Evolutionary conservation across 1,140 invertebrate species (phyloP), one percentile per base, ranked within the genome.

Genomic region (Drosophila athabasca): DNA sequence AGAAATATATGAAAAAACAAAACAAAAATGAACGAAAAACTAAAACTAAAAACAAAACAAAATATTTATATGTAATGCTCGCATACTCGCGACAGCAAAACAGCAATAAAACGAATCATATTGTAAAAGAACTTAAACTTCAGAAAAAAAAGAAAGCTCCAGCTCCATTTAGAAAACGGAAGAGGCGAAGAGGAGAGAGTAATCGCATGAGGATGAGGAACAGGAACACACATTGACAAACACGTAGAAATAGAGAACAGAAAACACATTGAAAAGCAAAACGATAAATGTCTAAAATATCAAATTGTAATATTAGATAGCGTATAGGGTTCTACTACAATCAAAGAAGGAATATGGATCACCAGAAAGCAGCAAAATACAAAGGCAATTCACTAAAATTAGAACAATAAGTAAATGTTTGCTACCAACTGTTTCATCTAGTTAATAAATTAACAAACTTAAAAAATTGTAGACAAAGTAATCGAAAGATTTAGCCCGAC

Each of bases 251-350:
- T 50, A 62, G 57, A 11, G 61, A 55, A 57, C 48, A 50, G 50
- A 19, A 74, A 74, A 48, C 26, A 62, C 17, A 19, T 19, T 19
- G 39, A 50, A 65, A 53, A 50, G 41, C 53, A 43, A 60, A 60
- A 62, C 64, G 35, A 41, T 82, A 75, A 87, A 76, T 85, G 82
- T 85, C 82, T 85, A 85, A 85, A 78, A 68, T 87, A 85, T 81
- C 66, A 59, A 77, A 85, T 62, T 57, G 44, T 76, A 67, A 58
- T 76, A 50, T 52, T 78, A 85, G 77, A 51, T 87, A 85, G 82
- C 31, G 78, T 50, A 43, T 68, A 87, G 82, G 64, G 52, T 68
- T 76, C 54, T 64, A 67, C 52, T 48, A 68, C 58, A 73, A 39
- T 24, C 24, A 11, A 46, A 24, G 35, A 67, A 55, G 24, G 11